phyloP scores from a whole-genome alignment of 1,140 invertebrate genomes.

The Cotesia chilonis region DNA sequence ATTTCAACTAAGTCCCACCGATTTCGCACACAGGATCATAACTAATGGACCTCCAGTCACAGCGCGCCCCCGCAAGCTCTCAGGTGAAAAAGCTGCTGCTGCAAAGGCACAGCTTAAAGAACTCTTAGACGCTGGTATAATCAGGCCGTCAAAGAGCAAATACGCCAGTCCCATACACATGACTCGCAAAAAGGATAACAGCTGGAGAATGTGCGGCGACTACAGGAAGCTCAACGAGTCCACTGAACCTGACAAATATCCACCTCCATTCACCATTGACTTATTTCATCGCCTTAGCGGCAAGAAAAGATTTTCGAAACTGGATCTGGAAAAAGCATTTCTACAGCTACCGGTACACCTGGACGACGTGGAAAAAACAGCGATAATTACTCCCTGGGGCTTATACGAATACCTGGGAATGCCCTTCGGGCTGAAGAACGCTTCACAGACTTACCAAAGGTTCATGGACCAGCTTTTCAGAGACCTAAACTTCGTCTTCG shows the following conservation, averaged over 20 bases:
- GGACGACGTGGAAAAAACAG: conserved; percentile 52
- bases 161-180: conserved; percentile 61
- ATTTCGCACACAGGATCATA: conserved; percentile 31
- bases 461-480: conserved; percentile 35
- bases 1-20: not conserved
- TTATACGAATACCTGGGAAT: conserved; percentile 48
- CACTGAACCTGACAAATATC: conserved; percentile 53
- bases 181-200: conserved; percentile 53
- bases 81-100: conserved; percentile 39
- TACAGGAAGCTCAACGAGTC: conserved; percentile 55
- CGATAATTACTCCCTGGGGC: conserved; percentile 45
- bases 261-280: conserved; percentile 48
- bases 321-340: conserved; percentile 60
- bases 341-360: conserved; percentile 56
- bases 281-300: conserved; percentile 49
- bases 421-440: conserved; percentile 49
- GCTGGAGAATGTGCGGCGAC: conserved; percentile 55
- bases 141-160: conserved; percentile 50
- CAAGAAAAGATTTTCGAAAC: conserved; percentile 48
- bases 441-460: conserved; percentile 41
- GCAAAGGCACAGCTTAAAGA: conserved; percentile 44
- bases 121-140: conserved; percentile 47
- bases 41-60: conserved; percentile 45
- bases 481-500: conserved; percentile 25
- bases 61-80: conserved; percentile 41